Evolutionary conservation across 92 coral and sea anemone genomes (phyloP), one percentile per base, ranked within the genome.

Genomic region (Heliopora coerulea): DNA sequence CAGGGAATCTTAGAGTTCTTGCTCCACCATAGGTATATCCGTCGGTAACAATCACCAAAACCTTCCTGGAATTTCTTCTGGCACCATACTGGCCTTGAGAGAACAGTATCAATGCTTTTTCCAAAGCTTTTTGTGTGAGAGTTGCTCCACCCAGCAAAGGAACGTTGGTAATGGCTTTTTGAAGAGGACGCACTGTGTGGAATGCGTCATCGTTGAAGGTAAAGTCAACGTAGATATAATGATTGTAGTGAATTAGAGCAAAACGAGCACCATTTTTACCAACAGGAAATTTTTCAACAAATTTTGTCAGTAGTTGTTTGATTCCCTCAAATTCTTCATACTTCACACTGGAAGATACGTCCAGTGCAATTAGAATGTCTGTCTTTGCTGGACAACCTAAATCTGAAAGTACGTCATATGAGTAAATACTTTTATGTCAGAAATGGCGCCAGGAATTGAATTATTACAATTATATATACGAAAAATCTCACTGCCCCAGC

Each of bases 301-400:
- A 80, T 17, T 24, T 3, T 73, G 58, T n/a, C 15, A 46, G 15
- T 10, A 46, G n/a, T 6, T 8, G 2, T 15, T 46, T 84, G 30
- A 74, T 54, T 34, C 72, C 63, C 31, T 32, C 37, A 49, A 64
- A 84, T 12, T 75, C 59, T 10, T 3, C 32, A 8, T 0, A 0
- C 39, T 73, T 82, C 31, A 84, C 74, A 52, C 88, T 84, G 8
- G 86, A 86, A 11, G 88, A 84, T 3, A 85, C 78, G 28, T 84
- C 88, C 17, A 84, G 52, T 31, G 75, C 85, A 12, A 84, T 63
- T 4, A 79, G 82, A 25, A 84, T 65, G 68, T 84, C 85, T 70
- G 74, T 1, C 3, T 77, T 72, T 15, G 13, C 4, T 21, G 58
- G 27, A 32, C 88, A 84, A 24, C 74, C 85, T 84, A 46, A 46